phyloP scores from a whole-genome alignment of 2,113 vertebrate genomes.

The Callipepla squamata region DNA sequence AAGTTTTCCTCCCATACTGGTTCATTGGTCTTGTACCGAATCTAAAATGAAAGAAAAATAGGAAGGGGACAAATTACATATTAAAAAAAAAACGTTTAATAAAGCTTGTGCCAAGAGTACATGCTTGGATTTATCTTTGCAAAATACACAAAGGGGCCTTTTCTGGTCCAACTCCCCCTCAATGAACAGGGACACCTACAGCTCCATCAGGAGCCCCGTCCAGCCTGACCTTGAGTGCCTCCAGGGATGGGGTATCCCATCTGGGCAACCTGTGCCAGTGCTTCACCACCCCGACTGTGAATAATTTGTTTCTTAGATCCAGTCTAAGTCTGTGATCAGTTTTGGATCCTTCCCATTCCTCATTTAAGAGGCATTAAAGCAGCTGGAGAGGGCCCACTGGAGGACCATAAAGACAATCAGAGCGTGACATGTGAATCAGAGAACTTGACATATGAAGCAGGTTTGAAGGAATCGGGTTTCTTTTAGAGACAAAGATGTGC shows the following conservation, averaged over 20 bases:
- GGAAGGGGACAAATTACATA: not conserved
- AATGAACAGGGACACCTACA: too few species aligned
- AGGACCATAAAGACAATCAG: not conserved
- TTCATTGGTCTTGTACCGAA: conserved; percentile 91
- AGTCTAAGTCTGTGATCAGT: too few species aligned
- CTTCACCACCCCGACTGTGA: too few species aligned
- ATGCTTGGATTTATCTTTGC: not conserved
- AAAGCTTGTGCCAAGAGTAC: not conserved
- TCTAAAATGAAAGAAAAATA: conserved; percentile 74
- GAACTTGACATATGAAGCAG: not conserved
- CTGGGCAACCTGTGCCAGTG: too few species aligned
- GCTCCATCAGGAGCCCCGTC: too few species aligned
- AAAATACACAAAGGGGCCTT: not conserved
- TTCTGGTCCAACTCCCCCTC: too few species aligned
- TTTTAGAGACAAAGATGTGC: not conserved
- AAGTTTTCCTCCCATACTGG: conserved; percentile 96
- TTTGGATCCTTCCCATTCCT: not conserved
- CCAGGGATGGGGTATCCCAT: too few species aligned
- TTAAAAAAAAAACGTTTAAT: not conserved
- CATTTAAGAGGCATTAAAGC: not conserved
- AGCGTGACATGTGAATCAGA: too few species aligned
- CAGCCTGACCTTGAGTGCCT: too few species aligned
- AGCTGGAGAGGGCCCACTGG: not conserved
- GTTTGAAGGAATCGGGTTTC: not conserved
- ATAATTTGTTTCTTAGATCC: too few species aligned